A percentile compares a stretch with the other conserved stretches of the same genome.
phyloP scores from a whole-genome alignment of 2,797 vertebrate species.

The Sardinella longiceps region DNA sequence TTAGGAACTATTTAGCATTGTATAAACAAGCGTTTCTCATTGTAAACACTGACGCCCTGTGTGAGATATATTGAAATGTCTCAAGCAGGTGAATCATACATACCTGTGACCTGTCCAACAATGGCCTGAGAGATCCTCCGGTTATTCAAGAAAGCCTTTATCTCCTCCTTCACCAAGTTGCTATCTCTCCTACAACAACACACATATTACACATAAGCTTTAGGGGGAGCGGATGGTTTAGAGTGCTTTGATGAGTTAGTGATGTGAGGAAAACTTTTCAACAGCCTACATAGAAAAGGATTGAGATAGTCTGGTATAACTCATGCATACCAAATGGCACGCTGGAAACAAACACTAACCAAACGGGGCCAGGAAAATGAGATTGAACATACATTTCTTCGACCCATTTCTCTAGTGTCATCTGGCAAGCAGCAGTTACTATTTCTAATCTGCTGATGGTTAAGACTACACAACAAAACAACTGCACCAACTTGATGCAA shows the following conservation, averaged over 20 bases:
- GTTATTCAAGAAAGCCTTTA: slow-evolving; percentile 84
- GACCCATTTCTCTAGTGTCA: too few relatives aligned
- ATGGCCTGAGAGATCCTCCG: slow-evolving; percentile 85
- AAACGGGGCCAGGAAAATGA: too few relatives aligned
- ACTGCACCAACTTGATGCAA: background rate
- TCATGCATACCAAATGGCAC: too few relatives aligned
- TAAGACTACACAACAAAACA: background rate
- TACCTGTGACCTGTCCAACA: slow-evolving; percentile 85
- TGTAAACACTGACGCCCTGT: too few relatives aligned
- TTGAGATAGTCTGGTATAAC: too few relatives aligned
- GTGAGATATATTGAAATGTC: background rate
- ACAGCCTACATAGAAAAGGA: too few relatives aligned
- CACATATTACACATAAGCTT: background rate
- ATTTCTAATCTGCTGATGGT: background rate
- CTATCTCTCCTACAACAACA: slow-evolving; percentile 78
- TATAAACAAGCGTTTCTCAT: too few relatives aligned
- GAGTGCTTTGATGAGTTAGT: background rate
- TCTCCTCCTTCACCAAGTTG: slow-evolving; percentile 85
- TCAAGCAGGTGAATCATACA: background rate
- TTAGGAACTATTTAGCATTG: too few relatives aligned
- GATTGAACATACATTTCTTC: too few relatives aligned
- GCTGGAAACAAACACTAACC: too few relatives aligned
- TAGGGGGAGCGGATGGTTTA: too few relatives aligned
- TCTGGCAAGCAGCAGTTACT: too few relatives aligned
- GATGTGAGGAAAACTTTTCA: background rate